These are phyloP conservation scores for Phaetusa simplex DNA, from an alignment of 2,113 vertebrate genomes.

Conservation along the genomic window DNA sequence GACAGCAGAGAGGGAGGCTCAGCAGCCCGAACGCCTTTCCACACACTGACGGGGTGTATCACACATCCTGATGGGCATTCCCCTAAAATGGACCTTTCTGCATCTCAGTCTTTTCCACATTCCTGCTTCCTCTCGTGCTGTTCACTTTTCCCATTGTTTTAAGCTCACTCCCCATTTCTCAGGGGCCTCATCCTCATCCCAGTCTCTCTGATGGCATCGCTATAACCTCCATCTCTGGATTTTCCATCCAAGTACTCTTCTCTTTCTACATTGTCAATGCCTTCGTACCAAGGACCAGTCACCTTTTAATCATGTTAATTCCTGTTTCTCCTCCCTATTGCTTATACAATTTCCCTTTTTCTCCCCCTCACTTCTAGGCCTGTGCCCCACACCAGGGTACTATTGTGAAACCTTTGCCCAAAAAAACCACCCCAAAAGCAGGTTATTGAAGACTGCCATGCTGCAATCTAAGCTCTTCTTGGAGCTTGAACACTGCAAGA, in stretches of 20 bases:
- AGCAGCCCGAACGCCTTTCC: not conserved
- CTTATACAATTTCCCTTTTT: not conserved
- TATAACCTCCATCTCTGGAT: not conserved
- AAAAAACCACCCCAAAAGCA: not conserved
- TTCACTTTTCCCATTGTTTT: not conserved
- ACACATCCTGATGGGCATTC: not conserved
- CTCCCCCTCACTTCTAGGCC: not conserved
- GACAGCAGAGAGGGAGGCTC: not conserved
- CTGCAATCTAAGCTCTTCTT: not conserved
- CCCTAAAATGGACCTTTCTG: not conserved
- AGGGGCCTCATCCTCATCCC: not conserved
- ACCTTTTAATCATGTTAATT: not conserved
- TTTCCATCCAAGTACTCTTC: not conserved
- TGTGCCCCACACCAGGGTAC: not conserved
- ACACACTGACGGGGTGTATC: not conserved
- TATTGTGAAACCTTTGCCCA: not conserved
- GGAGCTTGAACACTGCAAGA: not conserved
- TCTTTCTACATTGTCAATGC: not conserved
- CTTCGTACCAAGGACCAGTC: not conserved
- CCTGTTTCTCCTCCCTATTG: not conserved
- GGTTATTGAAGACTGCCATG: not conserved
- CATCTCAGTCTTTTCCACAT: not conserved
- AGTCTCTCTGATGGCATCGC: not conserved
- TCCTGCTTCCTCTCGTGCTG: not conserved
- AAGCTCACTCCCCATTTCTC: not conserved